Evolutionary conservation across 2,797 vertebrate species (phyloP), one percentile per base, ranked within the genome.

Genomic region (Phrynocephalus vlangalii): DNA sequence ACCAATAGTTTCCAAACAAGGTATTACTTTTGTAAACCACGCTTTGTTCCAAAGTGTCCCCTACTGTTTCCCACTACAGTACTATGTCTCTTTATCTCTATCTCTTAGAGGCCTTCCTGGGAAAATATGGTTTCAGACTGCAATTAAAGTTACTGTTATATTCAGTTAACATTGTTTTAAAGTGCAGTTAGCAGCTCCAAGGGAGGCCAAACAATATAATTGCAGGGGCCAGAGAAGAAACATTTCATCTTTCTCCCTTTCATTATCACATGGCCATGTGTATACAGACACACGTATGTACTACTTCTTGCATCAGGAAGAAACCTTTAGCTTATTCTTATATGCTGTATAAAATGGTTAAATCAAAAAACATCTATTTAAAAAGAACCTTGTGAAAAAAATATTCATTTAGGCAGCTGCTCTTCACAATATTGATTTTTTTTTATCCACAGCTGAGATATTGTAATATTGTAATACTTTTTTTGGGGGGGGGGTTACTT

Each of bases 401-500:
- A 3, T 7, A 11, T 82, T 88, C 80, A 66, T 77, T 89, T 77
- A 72, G 30, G 28, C 13, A 44, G 60, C 44, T 89, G 72, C 8
- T 85, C 82, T n/a, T 30, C 50, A 16, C n/a, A 88, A 88, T 84
- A 92, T 75, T 88, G 89, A 63, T 33, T 48, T n/a, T 44, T n/a
- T 82, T 84, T 85, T 24, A 82, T 73, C 82, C 0, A 1, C 63
- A 85, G 20, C n/a, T 44, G 66, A 82, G 63, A 83, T 50, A 44
- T 44, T 44, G 38, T 44, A 87, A 89, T 92, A 86, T 88, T 86
- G 78, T 85, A 76, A 78, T 88, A 28, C 78, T 6, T 88, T 88
- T n/a, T n/a, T n/a, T n/a, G n/a, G 38, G 38, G 38, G 38, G 38
- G 38, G 38, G 38, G 38, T 90, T 77, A 71, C 71, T 89, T 68